Conservation (phyloP, 2,888 invertebrate species). For the Dendrolimus houi region DNA sequence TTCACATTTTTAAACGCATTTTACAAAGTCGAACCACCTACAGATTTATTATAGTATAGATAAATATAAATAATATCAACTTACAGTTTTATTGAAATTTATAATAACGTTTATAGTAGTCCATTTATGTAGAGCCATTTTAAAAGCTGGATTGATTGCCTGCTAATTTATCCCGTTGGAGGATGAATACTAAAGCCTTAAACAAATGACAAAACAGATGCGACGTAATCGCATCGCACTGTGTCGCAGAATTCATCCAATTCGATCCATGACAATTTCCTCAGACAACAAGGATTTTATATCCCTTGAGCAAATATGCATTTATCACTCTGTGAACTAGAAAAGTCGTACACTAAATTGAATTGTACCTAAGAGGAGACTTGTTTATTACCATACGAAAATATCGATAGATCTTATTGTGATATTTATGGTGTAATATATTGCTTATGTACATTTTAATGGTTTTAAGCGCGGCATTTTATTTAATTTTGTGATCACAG, state of each 20-base stretch:
- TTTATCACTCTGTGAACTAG: constrained; percentile 47
- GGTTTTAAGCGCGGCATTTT: too few relatives aligned
- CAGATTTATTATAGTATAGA: too few relatives aligned
- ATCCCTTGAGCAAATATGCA: constrained; percentile 57
- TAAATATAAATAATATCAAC: too few relatives aligned
- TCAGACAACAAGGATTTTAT: constrained; percentile 52
- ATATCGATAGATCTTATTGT: not conserved
- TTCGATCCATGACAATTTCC: constrained; percentile 57
- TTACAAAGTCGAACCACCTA: too few relatives aligned
- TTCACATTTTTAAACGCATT: too few relatives aligned
- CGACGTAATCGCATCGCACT: constrained; percentile 10
- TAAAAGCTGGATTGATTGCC: not conserved
- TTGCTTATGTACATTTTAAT: too few relatives aligned
- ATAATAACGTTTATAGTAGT: too few relatives aligned
- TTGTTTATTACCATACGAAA: constrained; percentile 27
- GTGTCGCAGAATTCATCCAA: constrained; percentile 40
- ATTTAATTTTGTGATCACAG: too few relatives aligned
- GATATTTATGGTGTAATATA: too few relatives aligned
- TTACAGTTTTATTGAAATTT: too few relatives aligned
- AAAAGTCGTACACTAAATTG: constrained; percentile 51
- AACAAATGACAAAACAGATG: constrained; percentile 41
- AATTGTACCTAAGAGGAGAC: constrained; percentile 42
- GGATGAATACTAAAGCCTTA: constrained; percentile 10
- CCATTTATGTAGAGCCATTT: not conserved
- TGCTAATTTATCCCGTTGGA: not conserved